Evolutionary conservation across 2,113 vertebrate genomes (phyloP), one percentile per base, ranked within the genome.

Genomic region (Macquaria ambigua): DNA sequence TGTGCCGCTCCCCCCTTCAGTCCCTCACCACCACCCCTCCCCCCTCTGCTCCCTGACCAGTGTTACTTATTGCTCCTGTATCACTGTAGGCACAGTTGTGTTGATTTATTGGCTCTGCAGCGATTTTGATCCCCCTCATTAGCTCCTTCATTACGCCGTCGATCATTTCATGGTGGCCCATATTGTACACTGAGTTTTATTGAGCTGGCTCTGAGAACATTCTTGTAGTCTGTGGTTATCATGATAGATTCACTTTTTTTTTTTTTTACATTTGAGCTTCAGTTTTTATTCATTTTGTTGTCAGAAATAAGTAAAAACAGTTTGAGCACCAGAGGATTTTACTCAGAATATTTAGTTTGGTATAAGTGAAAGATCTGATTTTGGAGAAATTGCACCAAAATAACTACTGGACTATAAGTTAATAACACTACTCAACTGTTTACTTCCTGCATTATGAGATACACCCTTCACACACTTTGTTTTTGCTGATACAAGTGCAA

Each of bases 91-190:
- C 92, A 92, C 92, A 82, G 87, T 92, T 93, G 84, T 91, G 89
- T 92, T 95, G 93, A 94, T 95, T 94, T 93, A 94, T 94, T 87
- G 93, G 88, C 83, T 84, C 88, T 92, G 90, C 82, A 74, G 87
- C 82, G 46, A 86, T 91, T 89, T 90, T 90, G 91, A 94, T 93
- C 89, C 86, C 91, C 90, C 93, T 94, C 94, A 94, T 95, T 95
- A 95, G 93, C 90, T 94, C 84, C 81, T 93, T 93, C 92, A 94
- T 95, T 93, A 93, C 89, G 12, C 93, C 78, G 90, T 92, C 85
- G 86, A 93, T 92, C 91, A 93, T 92, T 83, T 88, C 85, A 80
- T 68, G 70, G 82, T 39, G 79, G 80, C 71, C 87, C 83, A 79
- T 87, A 90, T 89, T 89, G 87, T 83, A 77, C 78, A 10, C 81